These are phyloP conservation scores for Iselma pallidipennis DNA, from an alignment of 2,888 invertebrate species.

Conservation along the genomic window DNA sequence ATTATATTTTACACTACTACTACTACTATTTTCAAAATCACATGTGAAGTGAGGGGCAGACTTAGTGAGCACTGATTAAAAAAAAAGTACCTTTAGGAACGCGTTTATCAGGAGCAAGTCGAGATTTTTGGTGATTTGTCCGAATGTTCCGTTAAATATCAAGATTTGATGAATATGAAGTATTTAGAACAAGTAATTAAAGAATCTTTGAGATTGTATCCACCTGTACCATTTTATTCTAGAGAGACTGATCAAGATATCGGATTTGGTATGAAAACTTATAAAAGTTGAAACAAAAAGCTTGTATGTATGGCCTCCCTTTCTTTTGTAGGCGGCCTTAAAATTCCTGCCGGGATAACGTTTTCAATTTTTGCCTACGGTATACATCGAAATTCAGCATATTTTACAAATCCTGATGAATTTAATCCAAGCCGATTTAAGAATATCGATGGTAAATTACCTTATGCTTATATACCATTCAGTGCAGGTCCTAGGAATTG, in stretches of 20 bases:
- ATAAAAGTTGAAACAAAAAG: no score
- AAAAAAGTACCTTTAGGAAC: slow-evolving; percentile 39
- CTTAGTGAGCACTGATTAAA: not conserved
- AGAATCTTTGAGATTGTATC: slow-evolving; percentile 10
- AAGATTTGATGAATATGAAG: no score
- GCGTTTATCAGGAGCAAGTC: slow-evolving; percentile 47
- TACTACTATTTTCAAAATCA: no score
- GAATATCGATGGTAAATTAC: slow-evolving; percentile 14
- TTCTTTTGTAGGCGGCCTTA: no score
- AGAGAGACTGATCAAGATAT: not conserved
- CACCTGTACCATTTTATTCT: not conserved
- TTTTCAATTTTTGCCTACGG: no score
- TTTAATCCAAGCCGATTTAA: slow-evolving; percentile 53
- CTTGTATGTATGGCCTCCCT: no score
- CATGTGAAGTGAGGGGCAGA: no score
- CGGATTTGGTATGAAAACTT: no score
- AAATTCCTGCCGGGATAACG: no score
- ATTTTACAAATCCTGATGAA: slow-evolving; percentile 51
- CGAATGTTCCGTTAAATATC: no score
- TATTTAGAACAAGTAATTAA: slow-evolving; percentile 16
- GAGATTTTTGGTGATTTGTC: slow-evolving; percentile 44
- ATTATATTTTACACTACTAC: no score
- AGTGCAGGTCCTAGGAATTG: slow-evolving; percentile 29
- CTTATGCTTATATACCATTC: slow-evolving; percentile 22
- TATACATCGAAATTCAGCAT: slow-evolving; percentile 49